Base-by-base conservation (phyloP, 2,113 vertebrate species). In the Candoia aspera region DNA sequence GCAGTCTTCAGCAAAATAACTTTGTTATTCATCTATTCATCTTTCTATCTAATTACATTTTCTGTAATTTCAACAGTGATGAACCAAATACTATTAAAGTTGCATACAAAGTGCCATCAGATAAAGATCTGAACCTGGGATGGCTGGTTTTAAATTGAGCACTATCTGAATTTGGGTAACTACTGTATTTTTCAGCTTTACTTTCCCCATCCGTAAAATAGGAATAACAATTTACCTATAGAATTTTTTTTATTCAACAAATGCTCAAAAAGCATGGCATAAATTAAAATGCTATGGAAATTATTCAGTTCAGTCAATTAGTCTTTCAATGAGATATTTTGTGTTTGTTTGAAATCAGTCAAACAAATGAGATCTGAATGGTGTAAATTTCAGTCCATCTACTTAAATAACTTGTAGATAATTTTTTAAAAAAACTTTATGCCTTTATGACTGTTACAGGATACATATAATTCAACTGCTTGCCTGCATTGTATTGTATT, bases 401-500 rank as follows among this genome's bases (percentile, higher is more conserved):
- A 42, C 37, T 60, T 46, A 12, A 55, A 55, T 15, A 17, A n/a
- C 42, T n/a, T 62, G 26, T 49, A 84, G 42, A 6, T n/a, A 8
- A 89, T 17, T 24, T 10, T 26, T 89, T 24, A 46, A 93, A 64
- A 15, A 0, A 2, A 73, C 92, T 94, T 88, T 92, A 8, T 62
- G 1, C 24, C 33, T 23, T 37, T 94, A 42, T n/a, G 85, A 19
- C 92, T 37, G 73, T 86, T 93, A 89, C 89, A 86, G 42, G 64
- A 1, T 33, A 53, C 2, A 79, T 24, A n/a, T 86, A 54, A 59
- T 59, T 62, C 6, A 9, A 73, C 17, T 92, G 29, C 93, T 85
- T 93, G 84, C 93, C 90, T 88, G 64, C 55, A 91, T 1, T 91
- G 19, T 60, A 55, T 6, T 29, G 23, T 46, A 79, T 91, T 87